Base-by-base conservation (phyloP, 2,113 vertebrate genomes). In the Hassar affinis region DNA sequence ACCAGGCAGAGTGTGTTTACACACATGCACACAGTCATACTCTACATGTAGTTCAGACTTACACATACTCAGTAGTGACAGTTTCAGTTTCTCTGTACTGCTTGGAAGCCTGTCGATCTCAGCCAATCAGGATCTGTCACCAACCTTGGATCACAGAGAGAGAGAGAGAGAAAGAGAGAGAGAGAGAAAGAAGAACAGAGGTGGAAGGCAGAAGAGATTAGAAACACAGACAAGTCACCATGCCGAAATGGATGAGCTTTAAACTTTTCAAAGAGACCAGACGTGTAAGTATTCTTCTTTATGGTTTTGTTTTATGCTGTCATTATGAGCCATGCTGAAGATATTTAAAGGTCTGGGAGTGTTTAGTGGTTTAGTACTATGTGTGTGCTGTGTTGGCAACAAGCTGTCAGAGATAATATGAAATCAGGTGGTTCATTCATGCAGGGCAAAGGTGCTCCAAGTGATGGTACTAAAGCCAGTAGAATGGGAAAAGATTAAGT, bases 161-260 rank as follows among this genome's bases (percentile, higher is more conserved):
- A n/a, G 79, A 52, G 56, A 45, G 30, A 45, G 74, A 51, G 54
- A 47, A 78, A 51, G 61, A 59, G 71, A 22, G 61, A 8, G 62
- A 85, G 78, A 49, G 86, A 74, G 82, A 25, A 64, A 68, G 5
- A 20, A 38, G 4, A 12, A 7, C 18, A 8, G 47, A 68, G 49
- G 18, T 68, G 62, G 27, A 49, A 5, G 82, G 54, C 47, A 75
- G 20, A 30, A 79, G 75, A 15, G 72, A 64, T 20, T n/a, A 80
- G 81, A 64, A 59, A 54, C 52, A 62, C n/a, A 62, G 42, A 81
- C 18, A n/a, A 88, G 84, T 72, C 69, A 72, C 89, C 91, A 95
- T 94, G 93, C 91, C 90, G 35, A 94, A 94, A 93, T 95, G 94
- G 94, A 94, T 94, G 93, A 94, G 84, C 86, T 94, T 94, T 85